Evolutionary conservation across 92 coral and sea anemone species (phyloP).

Genomic region (Epizoanthus stellaris): DNA sequence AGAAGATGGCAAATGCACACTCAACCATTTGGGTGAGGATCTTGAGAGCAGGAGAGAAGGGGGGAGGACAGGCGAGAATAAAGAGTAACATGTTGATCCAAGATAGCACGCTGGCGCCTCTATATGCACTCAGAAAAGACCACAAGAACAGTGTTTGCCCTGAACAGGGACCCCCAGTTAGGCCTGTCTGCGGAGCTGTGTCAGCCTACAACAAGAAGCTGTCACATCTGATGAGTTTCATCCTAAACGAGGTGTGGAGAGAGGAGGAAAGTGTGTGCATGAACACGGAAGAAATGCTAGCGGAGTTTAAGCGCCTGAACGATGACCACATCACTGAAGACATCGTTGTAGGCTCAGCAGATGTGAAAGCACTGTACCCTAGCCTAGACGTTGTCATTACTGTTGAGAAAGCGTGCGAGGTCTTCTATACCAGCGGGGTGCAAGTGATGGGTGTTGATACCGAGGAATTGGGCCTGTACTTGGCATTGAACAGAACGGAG

Average conservation of each 20-base stretch:
- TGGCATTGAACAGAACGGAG: constrained; percentile 40
- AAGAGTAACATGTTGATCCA: constrained; percentile 56
- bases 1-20: constrained; percentile 57
- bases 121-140: constrained; percentile 57
- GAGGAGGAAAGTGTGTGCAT: constrained; percentile 56
- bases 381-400: constrained; percentile 51
- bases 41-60: constrained; percentile 34
- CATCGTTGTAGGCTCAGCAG: constrained; percentile 55
- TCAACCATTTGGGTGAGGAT: constrained; percentile 50
- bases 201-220: constrained; percentile 44
- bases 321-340: constrained; percentile 35
- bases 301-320: constrained; percentile 47
- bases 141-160: constrained; percentile 35
- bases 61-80: constrained; percentile 27
- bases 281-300: constrained; percentile 62
- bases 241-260: constrained; percentile 54
- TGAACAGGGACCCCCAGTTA: constrained; percentile 47
- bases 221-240: constrained; percentile 51
- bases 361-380: constrained; percentile 57
- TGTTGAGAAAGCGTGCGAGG: constrained; percentile 57
- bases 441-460: constrained; percentile 44
- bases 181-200: constrained; percentile 62
- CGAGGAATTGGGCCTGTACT: constrained; percentile 52
- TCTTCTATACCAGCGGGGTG: constrained; percentile 43
- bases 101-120: constrained; percentile 49